Evolutionary conservation across 2,888 invertebrate species (phyloP).

Genomic region (Allacma fusca): DNA sequence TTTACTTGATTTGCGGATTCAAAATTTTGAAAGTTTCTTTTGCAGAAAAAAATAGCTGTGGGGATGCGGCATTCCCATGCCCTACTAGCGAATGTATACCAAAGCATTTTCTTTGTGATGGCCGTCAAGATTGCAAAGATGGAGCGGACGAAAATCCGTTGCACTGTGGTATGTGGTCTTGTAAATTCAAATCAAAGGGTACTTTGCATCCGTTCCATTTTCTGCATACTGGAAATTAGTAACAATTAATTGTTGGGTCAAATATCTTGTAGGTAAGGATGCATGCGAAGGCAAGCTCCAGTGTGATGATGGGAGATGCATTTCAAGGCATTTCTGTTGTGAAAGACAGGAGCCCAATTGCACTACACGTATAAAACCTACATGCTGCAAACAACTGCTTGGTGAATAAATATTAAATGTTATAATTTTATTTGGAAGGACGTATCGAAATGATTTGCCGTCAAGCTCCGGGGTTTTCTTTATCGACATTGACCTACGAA

Average conservation of each 20-base stretch:
- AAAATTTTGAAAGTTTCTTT: background rate
- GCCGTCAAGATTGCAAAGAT: constrained; percentile 67
- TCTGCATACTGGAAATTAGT: too few species aligned
- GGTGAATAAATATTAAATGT: too few species aligned
- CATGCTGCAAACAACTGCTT: constrained; percentile 65
- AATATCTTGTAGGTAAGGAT: constrained; percentile 45
- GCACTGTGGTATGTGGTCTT: too few species aligned
- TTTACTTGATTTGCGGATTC: background rate
- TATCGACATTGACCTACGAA: too few species aligned
- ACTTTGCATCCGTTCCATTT: too few species aligned
- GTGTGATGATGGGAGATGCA: constrained; percentile 67
- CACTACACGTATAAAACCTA: constrained; percentile 65
- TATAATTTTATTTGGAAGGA: too few species aligned
- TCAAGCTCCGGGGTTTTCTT: too few species aligned
- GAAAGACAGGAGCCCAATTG: constrained; percentile 66
- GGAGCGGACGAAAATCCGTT: constrained; percentile 67
- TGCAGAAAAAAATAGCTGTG: constrained; percentile 61
- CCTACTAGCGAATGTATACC: constrained; percentile 66
- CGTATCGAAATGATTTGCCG: too few species aligned
- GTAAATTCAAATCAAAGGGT: too few species aligned
- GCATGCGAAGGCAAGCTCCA: constrained; percentile 63
- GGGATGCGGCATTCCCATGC: constrained; percentile 63
- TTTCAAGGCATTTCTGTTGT: constrained; percentile 67
- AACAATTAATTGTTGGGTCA: too few species aligned
- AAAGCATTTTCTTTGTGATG: constrained; percentile 68